Evolutionary conservation across 2,113 vertebrate genomes (phyloP).

Genomic region (Brachionichthys hirsutus): DNA sequence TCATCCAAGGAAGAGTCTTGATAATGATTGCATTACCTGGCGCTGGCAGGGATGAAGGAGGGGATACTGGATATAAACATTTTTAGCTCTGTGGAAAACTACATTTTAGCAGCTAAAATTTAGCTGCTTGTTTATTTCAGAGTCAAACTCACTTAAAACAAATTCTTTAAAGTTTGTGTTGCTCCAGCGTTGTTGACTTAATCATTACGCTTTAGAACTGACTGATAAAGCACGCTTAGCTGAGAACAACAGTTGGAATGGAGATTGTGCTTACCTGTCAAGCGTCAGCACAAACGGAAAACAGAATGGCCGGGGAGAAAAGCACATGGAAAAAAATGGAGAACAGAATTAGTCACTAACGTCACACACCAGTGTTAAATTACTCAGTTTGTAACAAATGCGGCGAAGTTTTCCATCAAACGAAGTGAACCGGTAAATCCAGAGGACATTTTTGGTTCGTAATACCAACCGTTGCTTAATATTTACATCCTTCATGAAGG

Average conservation of each 20-base stretch:
- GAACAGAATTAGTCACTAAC: conserved; percentile 29
- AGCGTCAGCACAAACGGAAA: conserved; percentile 17
- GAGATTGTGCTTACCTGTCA: conserved; percentile 65
- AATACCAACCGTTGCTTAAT: too few relatives aligned
- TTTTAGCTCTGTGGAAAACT: conserved; percentile 10
- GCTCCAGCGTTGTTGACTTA: not conserved
- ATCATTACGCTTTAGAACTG: too few relatives aligned
- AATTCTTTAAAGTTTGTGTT: not conserved
- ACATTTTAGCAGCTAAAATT: too few relatives aligned
- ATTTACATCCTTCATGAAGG: not conserved
- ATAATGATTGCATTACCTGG: conserved; percentile 40
- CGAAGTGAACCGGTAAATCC: too few relatives aligned
- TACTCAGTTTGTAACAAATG: too few relatives aligned
- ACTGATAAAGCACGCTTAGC: not conserved
- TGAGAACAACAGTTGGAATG: not conserved
- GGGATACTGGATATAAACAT: not conserved
- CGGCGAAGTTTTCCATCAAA: too few relatives aligned
- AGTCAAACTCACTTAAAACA: not conserved
- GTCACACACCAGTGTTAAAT: too few relatives aligned
- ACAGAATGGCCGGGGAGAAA: not conserved
- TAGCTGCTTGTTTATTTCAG: conserved; percentile 11
- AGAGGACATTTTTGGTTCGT: too few relatives aligned
- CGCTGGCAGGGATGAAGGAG: conserved; percentile 16
- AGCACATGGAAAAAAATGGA: conserved; percentile 14
- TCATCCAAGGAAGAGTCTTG: conserved; percentile 24